These are phyloP conservation scores for Odontothrips loti DNA, from an alignment of 2,888 invertebrate species.

Conservation along the genomic window DNA sequence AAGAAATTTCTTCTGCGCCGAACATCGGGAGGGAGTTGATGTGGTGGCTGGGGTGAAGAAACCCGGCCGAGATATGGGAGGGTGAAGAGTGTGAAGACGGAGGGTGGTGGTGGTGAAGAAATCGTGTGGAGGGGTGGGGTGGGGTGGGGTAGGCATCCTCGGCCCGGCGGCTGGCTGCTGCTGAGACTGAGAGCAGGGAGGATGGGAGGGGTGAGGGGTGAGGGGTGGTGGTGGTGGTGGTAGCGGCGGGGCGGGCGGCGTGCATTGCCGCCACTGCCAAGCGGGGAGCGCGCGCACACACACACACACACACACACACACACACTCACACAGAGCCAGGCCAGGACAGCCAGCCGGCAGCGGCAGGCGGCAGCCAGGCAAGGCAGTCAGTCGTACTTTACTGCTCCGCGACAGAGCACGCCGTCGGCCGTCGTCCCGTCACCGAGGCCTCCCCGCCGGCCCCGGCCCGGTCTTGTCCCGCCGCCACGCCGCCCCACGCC, in stretches of 20 bases:
- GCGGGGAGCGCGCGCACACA: not conserved
- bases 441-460: not conserved
- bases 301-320: not conserved
- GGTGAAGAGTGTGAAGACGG: not conserved
- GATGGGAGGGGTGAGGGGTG: not conserved
- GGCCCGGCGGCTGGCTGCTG: not conserved
- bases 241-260: not conserved
- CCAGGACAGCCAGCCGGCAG: not conserved
- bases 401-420: not conserved
- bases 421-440: not conserved
- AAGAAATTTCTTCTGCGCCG: not conserved
- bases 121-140: not conserved
- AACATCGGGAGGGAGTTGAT: not conserved
- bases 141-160: not conserved
- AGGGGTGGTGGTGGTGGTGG: too few relatives aligned
- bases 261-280: too few relatives aligned
- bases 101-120: not conserved
- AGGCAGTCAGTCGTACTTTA: not conserved
- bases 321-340: not conserved
- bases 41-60: not conserved
- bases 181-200: not conserved
- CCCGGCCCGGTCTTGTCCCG: not conserved
- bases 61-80: too few relatives aligned
- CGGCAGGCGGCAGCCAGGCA: too few relatives aligned
- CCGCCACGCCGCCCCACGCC: constrained; percentile 9